A percentile compares a stretch with the other conserved stretches of the same genome.
These are phyloP conservation scores for Mareca strepera DNA, from an alignment of 2,797 vertebrate species.

Conservation along the genomic window DNA sequence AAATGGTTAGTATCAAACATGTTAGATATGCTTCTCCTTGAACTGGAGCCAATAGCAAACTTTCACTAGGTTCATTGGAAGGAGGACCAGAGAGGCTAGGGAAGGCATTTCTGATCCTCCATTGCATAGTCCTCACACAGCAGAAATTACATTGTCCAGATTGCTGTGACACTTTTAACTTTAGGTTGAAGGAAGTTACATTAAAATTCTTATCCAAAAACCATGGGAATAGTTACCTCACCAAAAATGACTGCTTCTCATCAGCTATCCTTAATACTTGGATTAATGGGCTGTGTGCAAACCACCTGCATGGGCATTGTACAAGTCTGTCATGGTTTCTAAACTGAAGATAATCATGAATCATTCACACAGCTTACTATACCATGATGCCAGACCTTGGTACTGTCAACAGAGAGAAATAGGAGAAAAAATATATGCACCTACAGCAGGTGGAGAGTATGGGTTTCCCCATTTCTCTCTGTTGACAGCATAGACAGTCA, in stretches of 20 bases:
- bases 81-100: slow-evolving; percentile 40
- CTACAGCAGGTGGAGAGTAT: neutral
- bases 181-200: neutral
- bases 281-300: neutral
- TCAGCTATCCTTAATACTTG: neutral
- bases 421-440: neutral
- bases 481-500: neutral
- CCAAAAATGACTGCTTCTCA: neutral
- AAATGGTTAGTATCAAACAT: neutral
- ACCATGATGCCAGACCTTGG: neutral
- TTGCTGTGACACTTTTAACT: neutral
- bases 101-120: slow-evolving; percentile 46
- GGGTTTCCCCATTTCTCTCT: neutral
- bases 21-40: neutral
- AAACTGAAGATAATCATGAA: neutral
- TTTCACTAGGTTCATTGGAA: slow-evolving; percentile 36
- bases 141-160: neutral
- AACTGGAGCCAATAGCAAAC: neutral
- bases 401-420: neutral
- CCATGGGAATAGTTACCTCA: neutral
- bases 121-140: slow-evolving; percentile 59
- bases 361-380: neutral
- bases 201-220: neutral
- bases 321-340: neutral
- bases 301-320: neutral